These are phyloP conservation scores for Limulus polyphemus DNA, from an alignment of 2,888 invertebrate genomes.

Conservation along the genomic window DNA sequence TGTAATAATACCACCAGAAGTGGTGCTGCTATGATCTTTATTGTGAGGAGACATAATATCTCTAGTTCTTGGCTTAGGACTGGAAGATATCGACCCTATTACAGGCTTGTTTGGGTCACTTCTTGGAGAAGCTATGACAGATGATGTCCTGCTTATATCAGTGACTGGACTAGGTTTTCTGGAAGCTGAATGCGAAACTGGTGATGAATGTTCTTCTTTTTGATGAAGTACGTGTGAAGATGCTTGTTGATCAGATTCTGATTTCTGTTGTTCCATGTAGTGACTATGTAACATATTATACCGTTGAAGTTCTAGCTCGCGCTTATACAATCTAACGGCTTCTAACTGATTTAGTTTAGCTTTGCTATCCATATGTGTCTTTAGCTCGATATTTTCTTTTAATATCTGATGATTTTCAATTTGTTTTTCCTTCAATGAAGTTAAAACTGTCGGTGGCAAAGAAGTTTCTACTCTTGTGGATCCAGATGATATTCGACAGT, in stretches of 20 bases:
- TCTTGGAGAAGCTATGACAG: not conserved
- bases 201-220: not conserved
- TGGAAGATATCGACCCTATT: not conserved
- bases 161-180: not conserved
- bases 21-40: not conserved
- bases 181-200: not conserved
- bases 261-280: conserved; percentile 18
- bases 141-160: not conserved
- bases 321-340: conserved; percentile 24
- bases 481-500: conserved; percentile 4
- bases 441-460: not conserved
- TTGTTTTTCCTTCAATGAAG: conserved; percentile 32
- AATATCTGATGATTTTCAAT: conserved; percentile 37
- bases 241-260: not conserved
- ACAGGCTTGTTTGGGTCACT: not conserved
- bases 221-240: not conserved
- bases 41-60: not conserved
- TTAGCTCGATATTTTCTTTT: conserved; percentile 37
- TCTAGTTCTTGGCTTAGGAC: not conserved
- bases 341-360: conserved; percentile 25
- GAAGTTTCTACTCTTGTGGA: not conserved
- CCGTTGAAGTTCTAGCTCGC: conserved; percentile 32
- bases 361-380: conserved; percentile 35
- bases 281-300: conserved; percentile 30
- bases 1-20: conserved; percentile 2